These are phyloP conservation scores for Drosophila ogumai DNA, from an alignment of 1,140 invertebrate species.

Conservation along the genomic window DNA sequence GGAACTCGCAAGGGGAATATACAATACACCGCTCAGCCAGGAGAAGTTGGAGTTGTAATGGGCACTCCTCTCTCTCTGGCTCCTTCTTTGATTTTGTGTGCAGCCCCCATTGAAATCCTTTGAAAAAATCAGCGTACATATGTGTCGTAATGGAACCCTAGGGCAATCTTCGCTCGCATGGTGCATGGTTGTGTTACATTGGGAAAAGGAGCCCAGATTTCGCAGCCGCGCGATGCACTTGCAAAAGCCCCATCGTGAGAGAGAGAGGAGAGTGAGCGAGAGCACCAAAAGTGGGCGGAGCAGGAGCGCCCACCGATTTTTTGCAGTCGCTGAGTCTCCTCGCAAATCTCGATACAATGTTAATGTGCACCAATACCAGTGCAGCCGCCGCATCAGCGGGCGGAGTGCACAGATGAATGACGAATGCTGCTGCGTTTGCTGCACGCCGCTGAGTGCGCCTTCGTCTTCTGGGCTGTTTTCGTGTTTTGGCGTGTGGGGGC, in stretches of 20 bases:
- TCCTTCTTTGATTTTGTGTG: not conserved
- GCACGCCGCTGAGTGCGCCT: slow-evolving; percentile 69
- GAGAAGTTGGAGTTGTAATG: slow-evolving; percentile 42
- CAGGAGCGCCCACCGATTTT: slow-evolving; percentile 61
- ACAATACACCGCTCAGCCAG: not conserved
- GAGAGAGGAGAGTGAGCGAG: slow-evolving; percentile 15
- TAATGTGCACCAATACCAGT: slow-evolving; percentile 31
- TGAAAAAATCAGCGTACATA: slow-evolving; percentile 41
- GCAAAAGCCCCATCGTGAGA: slow-evolving; percentile 29
- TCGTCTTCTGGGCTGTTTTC: slow-evolving; percentile 73
- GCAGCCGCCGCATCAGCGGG: slow-evolving; percentile 2
- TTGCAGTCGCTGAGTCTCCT: slow-evolving; percentile 52
- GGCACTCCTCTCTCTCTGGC: not conserved
- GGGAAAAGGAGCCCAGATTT: slow-evolving; percentile 84
- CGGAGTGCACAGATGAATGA: slow-evolving; percentile 17
- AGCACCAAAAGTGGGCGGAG: slow-evolving; percentile 53
- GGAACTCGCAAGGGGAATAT: slow-evolving; percentile 24
- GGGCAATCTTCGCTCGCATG: slow-evolving; percentile 79
- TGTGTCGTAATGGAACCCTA: slow-evolving; percentile 73
- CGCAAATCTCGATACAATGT: slow-evolving; percentile 43
- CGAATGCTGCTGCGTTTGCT: slow-evolving; percentile 58
- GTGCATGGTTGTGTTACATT: slow-evolving; percentile 85
- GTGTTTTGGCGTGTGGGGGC: slow-evolving; percentile 69
- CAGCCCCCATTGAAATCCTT: slow-evolving; percentile 31
- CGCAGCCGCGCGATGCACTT: slow-evolving; percentile 71